Percentiles rank a stretch among this genome's conserved stretches.
Conservation (phyloP, 2,888 invertebrate genomes). For the Rhogogaster chlorosoma region DNA sequence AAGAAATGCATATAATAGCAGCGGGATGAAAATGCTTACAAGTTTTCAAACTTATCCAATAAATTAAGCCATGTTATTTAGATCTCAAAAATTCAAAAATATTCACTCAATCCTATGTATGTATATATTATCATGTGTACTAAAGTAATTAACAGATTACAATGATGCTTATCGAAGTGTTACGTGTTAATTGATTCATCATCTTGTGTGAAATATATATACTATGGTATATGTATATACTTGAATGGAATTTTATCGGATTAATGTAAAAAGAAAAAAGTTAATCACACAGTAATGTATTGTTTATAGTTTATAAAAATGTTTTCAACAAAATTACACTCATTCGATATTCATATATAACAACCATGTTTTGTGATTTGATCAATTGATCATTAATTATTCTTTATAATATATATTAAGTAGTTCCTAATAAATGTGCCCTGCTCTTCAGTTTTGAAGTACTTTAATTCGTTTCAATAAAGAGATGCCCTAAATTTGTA, state of each 20-base stretch:
- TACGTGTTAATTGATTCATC: neutral
- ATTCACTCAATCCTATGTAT: slow-evolving; percentile 5
- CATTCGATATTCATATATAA: slow-evolving; percentile 25
- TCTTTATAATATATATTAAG: slow-evolving; percentile 35
- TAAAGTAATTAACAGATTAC: neutral
- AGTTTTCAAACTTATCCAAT: neutral
- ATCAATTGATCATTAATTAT: neutral
- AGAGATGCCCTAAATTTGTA: slow-evolving; percentile 47
- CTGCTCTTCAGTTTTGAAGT: slow-evolving; percentile 31
- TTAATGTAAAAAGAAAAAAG: slow-evolving; percentile 2
- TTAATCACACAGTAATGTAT: neutral
- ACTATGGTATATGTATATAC: neutral
- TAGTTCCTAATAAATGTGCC: slow-evolving; percentile 36
- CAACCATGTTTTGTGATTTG: slow-evolving; percentile 17
- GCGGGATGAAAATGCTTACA: neutral
- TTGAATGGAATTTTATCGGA: neutral
- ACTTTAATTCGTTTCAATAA: slow-evolving; percentile 38
- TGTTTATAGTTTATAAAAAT: neutral
- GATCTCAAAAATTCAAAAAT: slow-evolving; percentile 37
- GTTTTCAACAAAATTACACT: slow-evolving; percentile 16
- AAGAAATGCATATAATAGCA: slow-evolving; percentile 17
- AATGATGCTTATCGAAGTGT: neutral
- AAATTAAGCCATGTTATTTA: slow-evolving; percentile 10
- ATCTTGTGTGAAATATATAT: neutral
- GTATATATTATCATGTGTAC: neutral